Percentiles rank a stretch among this genome's conserved stretches.
phyloP scores from a whole-genome alignment of 92 coral and sea anemone species.

The Bergia puertoricense region DNA sequence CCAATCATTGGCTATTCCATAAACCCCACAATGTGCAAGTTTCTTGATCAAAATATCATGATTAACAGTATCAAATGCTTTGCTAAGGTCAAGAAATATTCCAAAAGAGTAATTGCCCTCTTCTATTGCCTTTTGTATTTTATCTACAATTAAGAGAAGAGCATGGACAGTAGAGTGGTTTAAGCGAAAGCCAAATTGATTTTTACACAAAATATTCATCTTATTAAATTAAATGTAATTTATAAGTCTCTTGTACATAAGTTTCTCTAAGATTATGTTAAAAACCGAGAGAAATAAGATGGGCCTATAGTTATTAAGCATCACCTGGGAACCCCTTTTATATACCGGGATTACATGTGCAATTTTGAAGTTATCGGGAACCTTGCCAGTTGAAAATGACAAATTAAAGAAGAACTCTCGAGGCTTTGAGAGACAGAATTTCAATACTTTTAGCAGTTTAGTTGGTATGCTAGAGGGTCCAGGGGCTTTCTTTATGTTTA shows the following conservation, averaged over 20 bases:
- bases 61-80: constrained; percentile 31
- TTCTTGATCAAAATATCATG: constrained; percentile 25
- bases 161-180: constrained; percentile 45
- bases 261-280: constrained; percentile 38
- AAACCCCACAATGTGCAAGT: constrained; percentile 27
- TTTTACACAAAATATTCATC: constrained; percentile 6
- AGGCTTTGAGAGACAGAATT: constrained; percentile 18
- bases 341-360: constrained; percentile 39
- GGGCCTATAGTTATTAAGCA: constrained; percentile 10
- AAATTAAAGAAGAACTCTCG: not conserved
- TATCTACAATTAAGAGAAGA: constrained; percentile 30
- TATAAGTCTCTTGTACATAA: constrained; percentile 24
- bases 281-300: constrained; percentile 36
- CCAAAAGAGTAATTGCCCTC: constrained; percentile 32
- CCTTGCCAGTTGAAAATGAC: constrained; percentile 21
- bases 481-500: constrained; percentile 1
- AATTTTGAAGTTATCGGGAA: constrained; percentile 33
- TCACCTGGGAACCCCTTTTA: constrained; percentile 17
- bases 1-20: constrained; percentile 31
- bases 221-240: constrained; percentile 25
- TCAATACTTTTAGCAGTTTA: constrained; percentile 23
- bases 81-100: constrained; percentile 27
- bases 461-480: constrained; percentile 44
- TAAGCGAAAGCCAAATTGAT: constrained; percentile 48
- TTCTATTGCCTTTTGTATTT: constrained; percentile 47